Conservation (phyloP, 2,888 invertebrate genomes). For the Hoplodrina blanda region DNA sequence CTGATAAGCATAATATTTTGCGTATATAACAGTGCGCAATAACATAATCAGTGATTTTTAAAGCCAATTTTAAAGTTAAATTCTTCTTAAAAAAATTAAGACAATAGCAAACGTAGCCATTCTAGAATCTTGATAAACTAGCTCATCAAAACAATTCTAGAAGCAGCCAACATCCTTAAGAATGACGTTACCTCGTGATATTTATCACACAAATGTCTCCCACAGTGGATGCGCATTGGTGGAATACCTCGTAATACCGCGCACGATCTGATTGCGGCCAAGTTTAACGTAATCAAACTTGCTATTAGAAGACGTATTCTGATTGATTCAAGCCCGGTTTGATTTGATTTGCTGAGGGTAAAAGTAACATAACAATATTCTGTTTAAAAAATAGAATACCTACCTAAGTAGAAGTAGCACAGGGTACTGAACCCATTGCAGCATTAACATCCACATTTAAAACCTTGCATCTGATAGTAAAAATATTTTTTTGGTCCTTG, state of each 20-base stretch:
- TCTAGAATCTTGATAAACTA: slow-evolving; percentile 12
- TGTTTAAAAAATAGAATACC: too few species aligned
- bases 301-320: slow-evolving; percentile 61
- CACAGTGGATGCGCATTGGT: slow-evolving; percentile 63
- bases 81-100: too few species aligned
- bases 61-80: too few species aligned
- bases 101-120: background rate
- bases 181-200: slow-evolving; percentile 62
- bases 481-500: too few species aligned
- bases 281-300: slow-evolving; percentile 73
- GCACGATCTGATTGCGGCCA: slow-evolving; percentile 77
- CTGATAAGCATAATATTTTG: too few species aligned
- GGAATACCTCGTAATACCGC: slow-evolving; percentile 67
- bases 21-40: too few species aligned
- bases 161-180: slow-evolving; percentile 36
- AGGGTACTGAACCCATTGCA: too few species aligned
- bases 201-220: slow-evolving; percentile 66
- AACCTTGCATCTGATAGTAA: too few species aligned
- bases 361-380: too few species aligned
- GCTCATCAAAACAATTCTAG: slow-evolving; percentile 39
- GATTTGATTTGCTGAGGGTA: slow-evolving; percentile 10
- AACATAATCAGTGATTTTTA: too few species aligned
- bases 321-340: slow-evolving; percentile 17
- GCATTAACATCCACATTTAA: too few species aligned
- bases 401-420: too few species aligned